A percentile compares a stretch with the other conserved stretches of the same genome.
These are phyloP conservation scores for Drosophila baimaii DNA, from an alignment of 1,140 invertebrate species.

Conservation along the genomic window DNA sequence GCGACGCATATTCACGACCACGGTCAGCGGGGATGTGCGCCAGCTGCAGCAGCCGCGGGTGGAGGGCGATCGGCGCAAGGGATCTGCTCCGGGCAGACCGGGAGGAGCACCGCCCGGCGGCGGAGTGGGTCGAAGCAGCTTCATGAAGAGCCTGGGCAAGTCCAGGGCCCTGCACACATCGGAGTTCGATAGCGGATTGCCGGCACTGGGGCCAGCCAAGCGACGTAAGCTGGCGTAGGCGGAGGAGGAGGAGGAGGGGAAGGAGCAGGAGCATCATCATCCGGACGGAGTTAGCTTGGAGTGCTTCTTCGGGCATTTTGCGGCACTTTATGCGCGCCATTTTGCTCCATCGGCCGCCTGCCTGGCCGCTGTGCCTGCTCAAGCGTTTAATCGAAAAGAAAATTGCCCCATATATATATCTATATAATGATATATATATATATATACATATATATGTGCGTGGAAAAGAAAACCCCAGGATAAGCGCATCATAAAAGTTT, in stretches of 20 bases:
- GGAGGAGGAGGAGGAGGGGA: not conserved
- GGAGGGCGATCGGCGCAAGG: not conserved
- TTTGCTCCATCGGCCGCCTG: slow-evolving; percentile 36
- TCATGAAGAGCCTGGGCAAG: slow-evolving; percentile 66
- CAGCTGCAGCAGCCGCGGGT: slow-evolving; percentile 45
- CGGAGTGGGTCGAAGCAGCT: slow-evolving; percentile 43
- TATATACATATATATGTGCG: slow-evolving; percentile 13
- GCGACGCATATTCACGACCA: slow-evolving; percentile 70
- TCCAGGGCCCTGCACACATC: slow-evolving; percentile 73
- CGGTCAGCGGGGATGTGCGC: slow-evolving; percentile 64
- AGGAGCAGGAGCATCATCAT: too few relatives aligned
- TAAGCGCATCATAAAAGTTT: slow-evolving; percentile 77
- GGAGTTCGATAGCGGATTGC: slow-evolving; percentile 82
- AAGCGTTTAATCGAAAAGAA: slow-evolving; percentile 83
- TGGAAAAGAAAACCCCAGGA: slow-evolving; percentile 14
- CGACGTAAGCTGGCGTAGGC: slow-evolving; percentile 53
- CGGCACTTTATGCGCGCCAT: slow-evolving; percentile 66
- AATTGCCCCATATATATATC: slow-evolving; percentile 48
- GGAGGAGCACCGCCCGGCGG: not conserved
- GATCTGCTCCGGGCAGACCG: not conserved
- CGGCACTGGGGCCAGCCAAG: slow-evolving; percentile 43
- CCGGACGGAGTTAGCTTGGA: slow-evolving; percentile 9
- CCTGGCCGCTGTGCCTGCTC: slow-evolving; percentile 54
- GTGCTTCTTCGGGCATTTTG: slow-evolving; percentile 23
- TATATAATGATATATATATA: slow-evolving; percentile 1